Conservation (phyloP, 2,113 vertebrate species). For the Psilopogon haemacephalus region DNA sequence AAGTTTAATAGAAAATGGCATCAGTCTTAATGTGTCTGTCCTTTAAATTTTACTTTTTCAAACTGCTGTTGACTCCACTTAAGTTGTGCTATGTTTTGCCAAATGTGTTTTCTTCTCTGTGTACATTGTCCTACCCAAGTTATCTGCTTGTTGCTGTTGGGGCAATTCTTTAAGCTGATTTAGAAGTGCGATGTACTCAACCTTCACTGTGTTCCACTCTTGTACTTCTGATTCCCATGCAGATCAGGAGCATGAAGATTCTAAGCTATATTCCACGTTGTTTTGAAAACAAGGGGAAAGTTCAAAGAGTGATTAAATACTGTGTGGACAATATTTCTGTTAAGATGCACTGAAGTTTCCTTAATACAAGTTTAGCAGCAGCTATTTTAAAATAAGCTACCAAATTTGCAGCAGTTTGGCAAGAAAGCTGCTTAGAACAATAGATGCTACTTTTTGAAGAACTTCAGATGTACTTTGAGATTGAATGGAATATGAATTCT, state of each 20-base stretch:
- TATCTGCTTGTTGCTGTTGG: background rate
- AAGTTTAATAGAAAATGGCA: background rate
- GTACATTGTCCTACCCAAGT: background rate
- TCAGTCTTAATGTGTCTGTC: background rate
- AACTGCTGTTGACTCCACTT: background rate
- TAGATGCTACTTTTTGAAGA: background rate
- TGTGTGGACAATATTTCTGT: background rate
- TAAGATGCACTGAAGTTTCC: background rate
- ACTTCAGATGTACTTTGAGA: background rate
- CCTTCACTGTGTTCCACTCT: background rate
- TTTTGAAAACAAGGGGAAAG: background rate
- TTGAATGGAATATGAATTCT: background rate
- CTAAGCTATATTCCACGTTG: background rate
- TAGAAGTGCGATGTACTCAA: background rate
- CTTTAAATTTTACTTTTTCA: background rate
- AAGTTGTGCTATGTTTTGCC: background rate
- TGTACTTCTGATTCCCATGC: background rate
- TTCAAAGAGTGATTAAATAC: background rate
- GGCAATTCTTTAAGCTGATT: background rate
- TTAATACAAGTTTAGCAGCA: background rate
- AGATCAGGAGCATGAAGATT: slow-evolving; percentile 1
- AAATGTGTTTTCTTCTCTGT: background rate
- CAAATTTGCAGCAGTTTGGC: background rate
- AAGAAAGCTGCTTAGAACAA: background rate
- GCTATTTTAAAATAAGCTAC: background rate